These are phyloP conservation scores for Hydriomena furcata DNA, from an alignment of 2,888 invertebrate genomes.

Conservation along the genomic window DNA sequence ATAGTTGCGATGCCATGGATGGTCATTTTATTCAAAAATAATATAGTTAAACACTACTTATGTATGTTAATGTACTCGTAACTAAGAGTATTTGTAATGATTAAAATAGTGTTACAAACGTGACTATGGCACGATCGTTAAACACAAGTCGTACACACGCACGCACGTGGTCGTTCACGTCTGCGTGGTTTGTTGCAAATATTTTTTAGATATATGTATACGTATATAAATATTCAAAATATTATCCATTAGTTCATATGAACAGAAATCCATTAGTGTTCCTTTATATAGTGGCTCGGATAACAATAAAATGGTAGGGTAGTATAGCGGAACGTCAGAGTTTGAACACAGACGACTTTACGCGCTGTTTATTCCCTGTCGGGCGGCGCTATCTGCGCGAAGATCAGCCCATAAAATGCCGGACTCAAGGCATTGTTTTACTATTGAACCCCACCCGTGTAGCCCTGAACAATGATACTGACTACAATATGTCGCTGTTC, in stretches of 20 bases:
- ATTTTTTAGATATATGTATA: not conserved
- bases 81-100: slow-evolving; percentile 34
- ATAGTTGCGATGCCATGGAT: slow-evolving; percentile 15
- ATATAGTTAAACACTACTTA: slow-evolving; percentile 23
- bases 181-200: slow-evolving; percentile 28
- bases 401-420: slow-evolving; percentile 67
- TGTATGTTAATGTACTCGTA: slow-evolving; percentile 27
- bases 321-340: slow-evolving; percentile 24
- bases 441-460: slow-evolving; percentile 56
- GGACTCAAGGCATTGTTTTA: slow-evolving; percentile 64
- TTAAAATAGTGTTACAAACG: slow-evolving; percentile 41
- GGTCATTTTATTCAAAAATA: slow-evolving; percentile 31
- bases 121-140: slow-evolving; percentile 41
- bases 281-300: slow-evolving; percentile 8
- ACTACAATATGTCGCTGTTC: slow-evolving; percentile 60
- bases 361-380: slow-evolving; percentile 63
- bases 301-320: slow-evolving; percentile 16
- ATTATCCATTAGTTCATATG: no score
- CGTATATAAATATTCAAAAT: no score
- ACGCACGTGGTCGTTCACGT: slow-evolving; percentile 41
- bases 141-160: slow-evolving; percentile 33
- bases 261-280: slow-evolving; percentile 15
- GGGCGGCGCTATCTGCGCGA: slow-evolving; percentile 51
- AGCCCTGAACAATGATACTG: slow-evolving; percentile 57
- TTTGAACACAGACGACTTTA: slow-evolving; percentile 57